Evolutionary conservation across 1,140 invertebrate species (phyloP).

Genomic region (Sycophaga agraensis): DNA sequence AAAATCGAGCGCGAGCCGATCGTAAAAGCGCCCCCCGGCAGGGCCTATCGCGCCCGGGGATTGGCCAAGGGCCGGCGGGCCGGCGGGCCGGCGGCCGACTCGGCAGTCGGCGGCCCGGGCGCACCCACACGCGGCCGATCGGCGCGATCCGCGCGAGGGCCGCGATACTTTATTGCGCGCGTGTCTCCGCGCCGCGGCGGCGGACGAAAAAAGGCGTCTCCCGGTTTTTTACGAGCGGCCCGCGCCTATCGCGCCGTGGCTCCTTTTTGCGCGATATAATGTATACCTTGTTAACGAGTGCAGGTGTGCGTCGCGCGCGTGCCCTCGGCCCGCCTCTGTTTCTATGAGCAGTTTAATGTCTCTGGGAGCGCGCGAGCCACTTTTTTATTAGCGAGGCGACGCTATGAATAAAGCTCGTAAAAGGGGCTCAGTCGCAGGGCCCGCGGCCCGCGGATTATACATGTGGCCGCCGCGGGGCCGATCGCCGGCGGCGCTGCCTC

Average conservation of each 20-base stretch:
- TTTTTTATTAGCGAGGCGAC: conserved; percentile 44
- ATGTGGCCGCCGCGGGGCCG: not conserved
- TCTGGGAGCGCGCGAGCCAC: conserved; percentile 35
- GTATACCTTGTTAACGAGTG: conserved; percentile 40
- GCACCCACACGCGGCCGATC: not conserved
- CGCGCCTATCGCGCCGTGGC: not conserved
- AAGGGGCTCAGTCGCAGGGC: not conserved
- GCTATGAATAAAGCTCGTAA: conserved; percentile 44
- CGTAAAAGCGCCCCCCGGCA: conserved; percentile 17
- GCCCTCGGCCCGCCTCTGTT: not conserved
- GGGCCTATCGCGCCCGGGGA: too few species aligned
- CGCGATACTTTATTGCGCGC: too few species aligned
- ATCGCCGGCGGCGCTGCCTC: too few species aligned
- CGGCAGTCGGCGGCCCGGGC: not conserved
- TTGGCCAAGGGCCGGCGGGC: too few species aligned
- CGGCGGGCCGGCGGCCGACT: too few species aligned
- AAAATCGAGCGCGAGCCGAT: conserved; percentile 18
- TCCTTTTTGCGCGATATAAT: conserved; percentile 43
- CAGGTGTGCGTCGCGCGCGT: conserved; percentile 13
- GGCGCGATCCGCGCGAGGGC: not conserved
- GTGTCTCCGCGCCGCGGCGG: too few species aligned
- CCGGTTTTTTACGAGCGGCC: conserved; percentile 20
- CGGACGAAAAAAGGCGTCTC: conserved; percentile 22
- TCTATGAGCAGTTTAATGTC: conserved; percentile 41
- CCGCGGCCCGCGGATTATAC: not conserved